phyloP scores from a whole-genome alignment of 2,888 invertebrate species.

The Phragmatobia fuliginosa region DNA sequence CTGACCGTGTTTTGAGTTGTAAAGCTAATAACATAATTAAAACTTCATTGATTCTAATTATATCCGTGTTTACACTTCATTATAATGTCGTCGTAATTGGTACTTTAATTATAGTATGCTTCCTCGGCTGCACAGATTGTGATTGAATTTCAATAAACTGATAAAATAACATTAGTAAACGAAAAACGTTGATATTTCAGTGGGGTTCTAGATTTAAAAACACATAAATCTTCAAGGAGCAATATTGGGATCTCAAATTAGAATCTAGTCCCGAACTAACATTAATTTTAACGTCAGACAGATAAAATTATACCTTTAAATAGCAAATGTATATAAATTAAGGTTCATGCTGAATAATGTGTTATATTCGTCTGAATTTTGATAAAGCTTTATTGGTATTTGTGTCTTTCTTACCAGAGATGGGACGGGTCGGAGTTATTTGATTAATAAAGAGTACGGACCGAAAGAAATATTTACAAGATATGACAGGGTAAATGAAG shows the following conservation, averaged over 20 bases:
- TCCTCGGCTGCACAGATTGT: background rate
- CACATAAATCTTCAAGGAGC: slow-evolving; percentile 8
- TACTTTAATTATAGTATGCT: slow-evolving; percentile 1
- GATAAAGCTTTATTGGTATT: slow-evolving; percentile 14
- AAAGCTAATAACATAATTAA: slow-evolving; percentile 44
- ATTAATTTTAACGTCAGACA: slow-evolving; percentile 29
- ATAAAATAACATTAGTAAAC: background rate
- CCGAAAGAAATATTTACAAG: slow-evolving; percentile 37
- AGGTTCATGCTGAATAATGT: slow-evolving; percentile 22
- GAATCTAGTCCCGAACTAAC: slow-evolving; percentile 18
- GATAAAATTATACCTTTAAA: slow-evolving; percentile 2
- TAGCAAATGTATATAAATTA: slow-evolving; percentile 26
- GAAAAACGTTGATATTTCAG: slow-evolving; percentile 5
- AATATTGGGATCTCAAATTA: slow-evolving; percentile 24
- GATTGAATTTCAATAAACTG: slow-evolving; percentile 16
- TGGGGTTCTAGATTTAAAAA: slow-evolving; percentile 13
- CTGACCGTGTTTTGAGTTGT: slow-evolving; percentile 19
- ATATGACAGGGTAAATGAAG: slow-evolving; percentile 51
- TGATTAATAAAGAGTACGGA: slow-evolving; percentile 29
- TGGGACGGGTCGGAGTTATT: slow-evolving; percentile 18
- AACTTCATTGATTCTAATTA: slow-evolving; percentile 36
- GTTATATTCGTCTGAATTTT: slow-evolving; percentile 25
- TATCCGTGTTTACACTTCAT: slow-evolving; percentile 26
- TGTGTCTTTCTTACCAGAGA: slow-evolving; percentile 17
- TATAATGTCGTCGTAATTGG: background rate